Base-by-base conservation (phyloP, 2,888 invertebrate genomes). In the Hartigia nigra region DNA sequence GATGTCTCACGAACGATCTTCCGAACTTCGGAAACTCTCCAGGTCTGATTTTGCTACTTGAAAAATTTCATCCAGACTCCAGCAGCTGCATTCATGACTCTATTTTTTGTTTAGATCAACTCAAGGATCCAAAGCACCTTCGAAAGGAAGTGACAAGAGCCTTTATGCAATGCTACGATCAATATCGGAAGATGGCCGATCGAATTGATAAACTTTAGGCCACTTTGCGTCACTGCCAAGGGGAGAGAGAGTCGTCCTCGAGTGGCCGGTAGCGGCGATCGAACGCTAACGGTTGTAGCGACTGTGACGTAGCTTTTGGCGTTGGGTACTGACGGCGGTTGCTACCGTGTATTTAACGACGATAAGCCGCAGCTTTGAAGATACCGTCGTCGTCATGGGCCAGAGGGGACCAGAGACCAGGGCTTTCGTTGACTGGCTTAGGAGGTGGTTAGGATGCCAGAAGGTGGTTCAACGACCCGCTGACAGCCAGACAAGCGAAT, bases 391-490 rank as follows among this genome's bases (percentile, higher is more conserved):
- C 55, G 23, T 23, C 23, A 55, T 55, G 55, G 55, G 55, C 55
- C 55, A 55, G 55, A 55, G 55, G 55, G 55, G 55, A 55, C 55
- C 39, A 39, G 39, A 39, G 39, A 39, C 39, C 55, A 23, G 55
- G 55, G 55, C 55, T 55, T 55, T 55, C 55, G 55, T 55, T 55
- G 55, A 23, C 9, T 69, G 77, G 32, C 76, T 72, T 36, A 75
- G 70, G 70, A 74, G 74, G 93, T 94, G 94, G 93, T 95, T 95
- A 94, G 94, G 94, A 94, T 94, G 94, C 94, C 94, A 92, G 93
- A 93, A 93, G 93, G 91, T 82, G 87, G 89, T 88, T 88, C 89
- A 89, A 88, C 88, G 88, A 88, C 89, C 93, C 93, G 92, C 84
- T 88, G 89, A 88, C 89, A 87, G 88, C 85, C 88, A 88, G 84